Percentiles rank a stretch among this genome's conserved stretches.
These are phyloP conservation scores for Elgaria multicarinata DNA, from an alignment of 2,113 vertebrate genomes.

Conservation along the genomic window DNA sequence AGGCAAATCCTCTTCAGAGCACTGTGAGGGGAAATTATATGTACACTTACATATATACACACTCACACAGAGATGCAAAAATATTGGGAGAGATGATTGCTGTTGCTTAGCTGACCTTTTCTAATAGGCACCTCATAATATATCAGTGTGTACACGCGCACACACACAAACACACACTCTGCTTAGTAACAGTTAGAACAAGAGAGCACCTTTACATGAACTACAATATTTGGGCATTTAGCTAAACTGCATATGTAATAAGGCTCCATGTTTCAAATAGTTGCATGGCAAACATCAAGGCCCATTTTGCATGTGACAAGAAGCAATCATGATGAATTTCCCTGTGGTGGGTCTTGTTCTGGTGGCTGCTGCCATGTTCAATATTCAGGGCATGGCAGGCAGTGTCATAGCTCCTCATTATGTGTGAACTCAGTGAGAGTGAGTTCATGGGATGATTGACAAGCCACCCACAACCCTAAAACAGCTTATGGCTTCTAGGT, in stretches of 20 bases:
- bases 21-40: not conserved
- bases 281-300: not conserved
- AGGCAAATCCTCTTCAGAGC: not conserved
- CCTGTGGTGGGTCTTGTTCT: not conserved
- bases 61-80: conserved; percentile 4
- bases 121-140: not conserved
- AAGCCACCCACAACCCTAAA: too few species aligned
- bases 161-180: not conserved
- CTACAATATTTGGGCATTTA: not conserved
- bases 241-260: not conserved
- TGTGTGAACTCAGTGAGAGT: too few species aligned
- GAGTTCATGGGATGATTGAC: too few species aligned
- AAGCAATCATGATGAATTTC: too few species aligned
- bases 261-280: not conserved
- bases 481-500: too few species aligned
- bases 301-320: too few species aligned
- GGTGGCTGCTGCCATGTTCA: too few species aligned
- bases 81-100: not conserved
- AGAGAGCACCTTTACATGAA: not conserved
- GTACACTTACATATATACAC: not conserved
- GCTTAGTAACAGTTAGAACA: not conserved
- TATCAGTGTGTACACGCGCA: not conserved
- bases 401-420: too few species aligned
- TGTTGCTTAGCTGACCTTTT: not conserved
- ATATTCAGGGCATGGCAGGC: too few species aligned